Conservation (phyloP, 2,888 invertebrate genomes). For the Scaptomyza reducta region DNA sequence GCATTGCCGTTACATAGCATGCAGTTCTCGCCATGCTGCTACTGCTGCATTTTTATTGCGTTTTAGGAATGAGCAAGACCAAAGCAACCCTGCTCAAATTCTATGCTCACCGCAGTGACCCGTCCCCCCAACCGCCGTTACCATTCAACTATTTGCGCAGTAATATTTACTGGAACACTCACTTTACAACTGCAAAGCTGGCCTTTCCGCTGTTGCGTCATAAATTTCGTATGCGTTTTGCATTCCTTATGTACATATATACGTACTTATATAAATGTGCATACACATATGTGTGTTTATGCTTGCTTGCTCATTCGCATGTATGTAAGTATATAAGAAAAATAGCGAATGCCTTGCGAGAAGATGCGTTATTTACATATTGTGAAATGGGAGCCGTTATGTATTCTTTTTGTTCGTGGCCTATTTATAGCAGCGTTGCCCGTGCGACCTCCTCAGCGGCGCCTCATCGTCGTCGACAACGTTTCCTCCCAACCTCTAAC, state of each 20-base stretch:
- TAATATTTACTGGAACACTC: constrained; percentile 58
- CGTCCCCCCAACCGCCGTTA: constrained; percentile 3
- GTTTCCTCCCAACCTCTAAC: constrained; percentile 4
- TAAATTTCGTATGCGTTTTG: constrained; percentile 30
- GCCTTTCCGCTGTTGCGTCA: constrained; percentile 68
- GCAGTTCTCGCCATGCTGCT: constrained; percentile 58
- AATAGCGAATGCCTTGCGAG: constrained; percentile 23
- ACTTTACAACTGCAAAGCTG: constrained; percentile 30
- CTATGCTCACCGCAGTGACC: constrained; percentile 39
- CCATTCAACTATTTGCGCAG: constrained; percentile 67
- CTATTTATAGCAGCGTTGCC: constrained; percentile 68
- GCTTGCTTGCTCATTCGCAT: neutral
- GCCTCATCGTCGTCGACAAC: constrained; percentile 33
- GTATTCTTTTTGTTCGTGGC: constrained; percentile 60
- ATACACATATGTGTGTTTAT: neutral
- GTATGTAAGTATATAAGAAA: neutral
- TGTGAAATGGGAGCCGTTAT: constrained; percentile 54
- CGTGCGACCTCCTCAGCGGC: constrained; percentile 56
- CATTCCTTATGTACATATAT: constrained; percentile 15
- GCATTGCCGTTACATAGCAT: constrained; percentile 43
- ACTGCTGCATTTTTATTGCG: constrained; percentile 75
- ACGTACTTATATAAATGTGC: neutral
- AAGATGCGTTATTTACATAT: constrained; percentile 48
- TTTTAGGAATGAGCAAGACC: constrained; percentile 55
- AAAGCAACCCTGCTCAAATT: constrained; percentile 63